Evolutionary conservation across 2,797 vertebrate species (phyloP).

Genomic region (Vultur gryphus): DNA sequence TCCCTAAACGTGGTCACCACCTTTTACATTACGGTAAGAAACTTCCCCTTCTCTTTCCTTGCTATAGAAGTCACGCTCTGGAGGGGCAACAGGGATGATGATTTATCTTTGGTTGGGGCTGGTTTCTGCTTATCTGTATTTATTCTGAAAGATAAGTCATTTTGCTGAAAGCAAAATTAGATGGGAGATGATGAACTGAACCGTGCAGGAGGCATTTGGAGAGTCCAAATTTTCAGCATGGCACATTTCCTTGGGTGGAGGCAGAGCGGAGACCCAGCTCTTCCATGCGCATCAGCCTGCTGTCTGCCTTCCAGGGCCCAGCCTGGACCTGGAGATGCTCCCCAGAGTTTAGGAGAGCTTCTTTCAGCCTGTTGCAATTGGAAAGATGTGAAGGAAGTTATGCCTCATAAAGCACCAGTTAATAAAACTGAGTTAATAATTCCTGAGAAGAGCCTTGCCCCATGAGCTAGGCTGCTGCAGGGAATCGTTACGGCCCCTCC

Average conservation of each 20-base stretch:
- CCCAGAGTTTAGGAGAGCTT: neutral
- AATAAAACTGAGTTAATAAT: constrained; percentile 6
- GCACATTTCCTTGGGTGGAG: neutral
- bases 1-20: constrained; percentile 93
- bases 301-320: neutral
- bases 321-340: neutral
- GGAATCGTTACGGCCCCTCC: neutral
- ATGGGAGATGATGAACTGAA: neutral
- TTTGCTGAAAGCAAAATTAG: neutral
- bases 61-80: neutral
- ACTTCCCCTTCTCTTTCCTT: neutral
- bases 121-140: constrained; percentile 15
- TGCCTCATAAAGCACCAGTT: neutral
- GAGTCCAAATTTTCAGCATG: neutral
- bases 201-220: neutral
- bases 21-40: constrained; percentile 94
- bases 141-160: neutral
- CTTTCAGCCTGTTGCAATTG: neutral
- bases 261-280: neutral
- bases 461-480: neutral
- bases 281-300: neutral
- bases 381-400: neutral
- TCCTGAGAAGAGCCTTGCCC: neutral
- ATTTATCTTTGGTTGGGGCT: neutral
- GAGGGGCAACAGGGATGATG: neutral